Conservation (phyloP, 2,888 invertebrate genomes). For the Latheticus oryzae region DNA sequence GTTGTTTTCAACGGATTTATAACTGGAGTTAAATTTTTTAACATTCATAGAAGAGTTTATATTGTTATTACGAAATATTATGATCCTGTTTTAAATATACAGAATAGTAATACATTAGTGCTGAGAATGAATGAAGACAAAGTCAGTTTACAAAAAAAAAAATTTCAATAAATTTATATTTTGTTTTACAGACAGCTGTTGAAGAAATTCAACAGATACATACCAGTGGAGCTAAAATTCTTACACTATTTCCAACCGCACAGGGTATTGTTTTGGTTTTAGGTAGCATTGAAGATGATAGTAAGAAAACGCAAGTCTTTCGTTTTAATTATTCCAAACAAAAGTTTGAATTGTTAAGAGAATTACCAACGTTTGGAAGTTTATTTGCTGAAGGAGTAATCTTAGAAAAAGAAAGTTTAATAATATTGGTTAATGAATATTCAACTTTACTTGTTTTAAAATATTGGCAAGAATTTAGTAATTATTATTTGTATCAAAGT, state of each 20-base stretch:
- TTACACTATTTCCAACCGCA: conserved; percentile 57
- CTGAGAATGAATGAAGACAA: conserved; percentile 53
- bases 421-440: conserved; percentile 57
- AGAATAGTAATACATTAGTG: conserved; percentile 55
- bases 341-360: conserved; percentile 57
- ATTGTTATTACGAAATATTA: conserved; percentile 58
- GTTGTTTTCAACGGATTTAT: conserved; percentile 56
- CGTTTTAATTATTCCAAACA: conserved; percentile 52
- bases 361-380: conserved; percentile 55
- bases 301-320: conserved; percentile 52
- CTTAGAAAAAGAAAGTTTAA: conserved; percentile 56
- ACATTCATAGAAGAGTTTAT: conserved; percentile 53
- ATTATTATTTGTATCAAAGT: conserved; percentile 61
- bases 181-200: conserved; percentile 50
- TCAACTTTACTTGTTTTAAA: conserved; percentile 55
- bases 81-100: conserved; percentile 54
- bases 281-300: conserved; percentile 46
- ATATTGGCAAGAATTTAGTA: conserved; percentile 56
- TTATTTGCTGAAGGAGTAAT: conserved; percentile 57
- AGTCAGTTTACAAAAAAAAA: conserved; percentile 45
- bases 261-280: conserved; percentile 60
- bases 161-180: background rate
- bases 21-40: conserved; percentile 60
- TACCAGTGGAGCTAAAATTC: conserved; percentile 53
- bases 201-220: conserved; percentile 57